phyloP scores from a whole-genome alignment of 1,140 invertebrate genomes.

The Bombyx mori region ASM3026992v2 NC_085108.1:8367001-8367500 shows the following conservation, averaged over 20 bases:
- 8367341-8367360: conserved; percentile 39
- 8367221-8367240: conserved; percentile 65
- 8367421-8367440: not conserved
- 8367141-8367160: not conserved
- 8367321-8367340: conserved; percentile 56
- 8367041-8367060: conserved; percentile 56
- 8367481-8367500: conserved; percentile 15
- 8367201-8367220: conserved; percentile 64
- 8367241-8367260: conserved; percentile 62
- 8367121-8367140: conserved; percentile 39
- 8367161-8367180: too few species aligned
- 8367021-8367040: conserved; percentile 68
- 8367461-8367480: conserved; percentile 8
- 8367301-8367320: conserved; percentile 54
- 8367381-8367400: not conserved
- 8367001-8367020: conserved; percentile 70
- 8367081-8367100: conserved; percentile 64
- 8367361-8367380: conserved; percentile 11
- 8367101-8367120: conserved; percentile 61
- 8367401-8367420: not conserved
- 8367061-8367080: conserved; percentile 58
- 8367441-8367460: conserved; percentile 12
- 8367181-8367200: conserved; percentile 38
- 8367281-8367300: conserved; percentile 49
- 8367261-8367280: conserved; percentile 56